Evolutionary conservation across 2,888 invertebrate genomes (phyloP), one percentile per base, ranked within the genome.

Genomic region (Hemicrepidius hirtus): DNA sequence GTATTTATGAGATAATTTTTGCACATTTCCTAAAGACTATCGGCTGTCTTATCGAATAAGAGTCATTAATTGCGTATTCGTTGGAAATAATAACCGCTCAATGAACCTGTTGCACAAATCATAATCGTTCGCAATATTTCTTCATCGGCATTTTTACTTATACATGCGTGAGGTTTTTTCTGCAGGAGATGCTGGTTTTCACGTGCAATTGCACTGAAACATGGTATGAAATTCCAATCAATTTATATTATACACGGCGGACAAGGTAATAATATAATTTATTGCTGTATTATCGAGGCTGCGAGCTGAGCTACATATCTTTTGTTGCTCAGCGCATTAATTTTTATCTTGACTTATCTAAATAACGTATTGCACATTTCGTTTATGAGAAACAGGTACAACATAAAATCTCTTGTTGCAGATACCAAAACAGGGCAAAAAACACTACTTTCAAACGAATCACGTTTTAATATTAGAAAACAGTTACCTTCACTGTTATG

Each of bases 221-320:
- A 84, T 83, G 85, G 84, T 85, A 85, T 84, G 85, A 85, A 85
- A 85, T 86, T 85, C 86, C 86, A 85, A 85, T 86, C 86, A 85
- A 86, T 86, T 86, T 85, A 85, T 85, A 85, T 85, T 85, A 84
- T 85, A 85, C 85, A 84, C 84, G 82, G 83, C 84, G 82, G 85
- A 86, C 85, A 86, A 84, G 85, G 85, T 86, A 86, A 86, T 86
- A 85, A 86, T 85, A 85, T 86, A 86, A 86, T 86, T 86, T 86
- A 86, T 86, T 77, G 85, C 82, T 79, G 85, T 83, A 85, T 85
- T 85, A 85, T 84, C 83, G 82, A 77, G 76, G 77, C 76, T 76
- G 68, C 71, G 74, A 72, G 76, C 75, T 72, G 70, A 59, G 80
- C 80, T 80, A 82, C 83, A 82, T 83, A 80, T 82, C 82, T 82